Percentiles rank a stretch among this genome's conserved stretches.
phyloP scores from a whole-genome alignment of 2,113 vertebrate species.

The Orthochromis malagaraziensis region DNA sequence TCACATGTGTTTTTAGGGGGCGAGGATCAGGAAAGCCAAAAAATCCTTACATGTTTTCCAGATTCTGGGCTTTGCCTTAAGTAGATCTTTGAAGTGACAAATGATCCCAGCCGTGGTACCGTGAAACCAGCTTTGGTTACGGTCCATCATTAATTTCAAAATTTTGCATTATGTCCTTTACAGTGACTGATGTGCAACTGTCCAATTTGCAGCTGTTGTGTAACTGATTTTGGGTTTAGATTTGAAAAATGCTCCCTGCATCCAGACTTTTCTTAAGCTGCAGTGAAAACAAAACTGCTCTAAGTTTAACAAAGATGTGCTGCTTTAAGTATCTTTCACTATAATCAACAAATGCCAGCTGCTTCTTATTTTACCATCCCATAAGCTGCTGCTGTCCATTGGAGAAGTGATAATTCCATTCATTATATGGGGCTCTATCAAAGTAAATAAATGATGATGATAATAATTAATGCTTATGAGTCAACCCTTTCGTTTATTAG shows the following conservation, averaged over 20 bases:
- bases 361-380: neutral
- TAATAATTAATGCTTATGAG: neutral
- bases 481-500: neutral
- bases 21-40: neutral
- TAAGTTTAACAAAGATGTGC: conserved; percentile 15
- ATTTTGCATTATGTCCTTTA: conserved; percentile 35
- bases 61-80: conserved; percentile 8
- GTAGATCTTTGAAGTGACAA: conserved; percentile 34
- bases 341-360: neutral
- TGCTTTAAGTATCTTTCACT: neutral
- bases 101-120: conserved; percentile 24
- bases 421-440: neutral
- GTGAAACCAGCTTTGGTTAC: conserved; percentile 55
- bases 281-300: conserved; percentile 26
- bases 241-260: conserved; percentile 32
- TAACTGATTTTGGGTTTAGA: conserved; percentile 29
- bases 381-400: neutral
- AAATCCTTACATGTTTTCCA: neutral
- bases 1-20: neutral
- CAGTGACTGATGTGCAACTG: conserved; percentile 44
- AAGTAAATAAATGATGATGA: neutral
- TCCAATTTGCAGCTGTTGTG: conserved; percentile 48
- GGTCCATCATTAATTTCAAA: conserved; percentile 45
- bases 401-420: neutral
- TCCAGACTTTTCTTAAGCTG: conserved; percentile 28